phyloP scores from a whole-genome alignment of 2,113 vertebrate genomes.

The Fukomys damarensis region DNA sequence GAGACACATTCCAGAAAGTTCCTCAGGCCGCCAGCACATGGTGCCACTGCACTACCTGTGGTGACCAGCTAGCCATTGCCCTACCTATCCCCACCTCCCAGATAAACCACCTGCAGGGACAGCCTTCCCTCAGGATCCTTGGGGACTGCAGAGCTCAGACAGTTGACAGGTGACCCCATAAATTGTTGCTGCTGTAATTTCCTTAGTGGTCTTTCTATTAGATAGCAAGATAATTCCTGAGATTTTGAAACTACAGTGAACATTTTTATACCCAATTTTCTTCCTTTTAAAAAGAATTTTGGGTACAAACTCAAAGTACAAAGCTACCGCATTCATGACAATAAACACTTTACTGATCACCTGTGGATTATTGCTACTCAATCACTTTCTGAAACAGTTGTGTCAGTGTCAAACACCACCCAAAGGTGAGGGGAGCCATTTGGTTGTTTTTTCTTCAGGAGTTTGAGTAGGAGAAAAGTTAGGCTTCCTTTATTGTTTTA shows the following conservation, averaged over 20 bases:
- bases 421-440: too few relatives aligned
- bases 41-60: too few relatives aligned
- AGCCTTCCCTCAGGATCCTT: not conserved
- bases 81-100: not conserved
- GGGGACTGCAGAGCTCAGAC: not conserved
- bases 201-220: not conserved
- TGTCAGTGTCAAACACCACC: too few relatives aligned
- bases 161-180: not conserved
- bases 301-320: not conserved
- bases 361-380: not conserved
- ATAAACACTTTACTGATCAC: not conserved
- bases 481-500: not conserved
- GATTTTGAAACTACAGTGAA: not conserved
- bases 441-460: not conserved
- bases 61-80: not conserved
- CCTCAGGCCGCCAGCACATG: not conserved
- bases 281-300: not conserved
- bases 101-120: not conserved
- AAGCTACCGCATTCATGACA: not conserved
- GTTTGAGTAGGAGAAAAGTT: not conserved
- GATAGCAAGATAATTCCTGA: not conserved
- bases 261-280: not conserved
- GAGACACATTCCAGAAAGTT: not conserved
- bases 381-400: not conserved
- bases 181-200: not conserved